Percentiles rank a stretch among this genome's conserved stretches.
phyloP scores from a whole-genome alignment of 2,797 vertebrate species.

The Sandelia bainsii region DNA sequence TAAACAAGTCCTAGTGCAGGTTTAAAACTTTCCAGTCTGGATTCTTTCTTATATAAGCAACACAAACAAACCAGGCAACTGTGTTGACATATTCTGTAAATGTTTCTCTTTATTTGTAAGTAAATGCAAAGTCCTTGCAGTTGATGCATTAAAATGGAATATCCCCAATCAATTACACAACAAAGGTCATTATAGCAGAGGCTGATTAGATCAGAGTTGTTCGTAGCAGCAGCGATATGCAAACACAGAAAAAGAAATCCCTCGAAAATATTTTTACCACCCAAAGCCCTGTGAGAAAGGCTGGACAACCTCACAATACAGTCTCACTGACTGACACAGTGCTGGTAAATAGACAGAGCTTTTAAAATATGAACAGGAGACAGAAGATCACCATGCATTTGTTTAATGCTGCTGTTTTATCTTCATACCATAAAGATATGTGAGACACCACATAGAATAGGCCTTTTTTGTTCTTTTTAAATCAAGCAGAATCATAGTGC shows the following conservation, averaged over 20 bases:
- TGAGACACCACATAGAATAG: constrained; percentile 59
- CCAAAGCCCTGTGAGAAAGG: constrained; percentile 58
- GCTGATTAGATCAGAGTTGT: constrained; percentile 77
- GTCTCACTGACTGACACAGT: constrained; percentile 80
- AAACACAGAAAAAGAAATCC: constrained; percentile 70
- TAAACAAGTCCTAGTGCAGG: constrained; percentile 11
- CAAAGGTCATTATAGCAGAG: constrained; percentile 81
- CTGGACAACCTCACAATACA: constrained; percentile 65
- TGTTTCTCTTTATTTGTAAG: constrained; percentile 85
- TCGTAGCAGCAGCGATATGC: constrained; percentile 79
- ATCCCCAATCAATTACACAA: constrained; percentile 78
- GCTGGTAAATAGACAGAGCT: constrained; percentile 79
- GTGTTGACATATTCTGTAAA: constrained; percentile 80
- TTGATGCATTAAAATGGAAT: constrained; percentile 80
- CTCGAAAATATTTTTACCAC: constrained; percentile 53
- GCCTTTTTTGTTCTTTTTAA: constrained; percentile 60
- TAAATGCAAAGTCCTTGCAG: constrained; percentile 84
- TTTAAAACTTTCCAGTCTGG: constrained; percentile 10
- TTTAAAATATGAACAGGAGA: constrained; percentile 72
- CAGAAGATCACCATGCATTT: constrained; percentile 82
- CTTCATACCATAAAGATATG: constrained; percentile 66
- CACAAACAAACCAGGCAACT: constrained; percentile 47
- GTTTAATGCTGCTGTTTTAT: constrained; percentile 71
- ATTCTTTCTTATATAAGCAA: constrained; percentile 8
- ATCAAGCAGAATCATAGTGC: constrained; percentile 72